Percentiles rank a stretch among this genome's conserved stretches.
Conservation (phyloP, 2,113 vertebrate species). For the Artemisiospiza belli region DNA sequence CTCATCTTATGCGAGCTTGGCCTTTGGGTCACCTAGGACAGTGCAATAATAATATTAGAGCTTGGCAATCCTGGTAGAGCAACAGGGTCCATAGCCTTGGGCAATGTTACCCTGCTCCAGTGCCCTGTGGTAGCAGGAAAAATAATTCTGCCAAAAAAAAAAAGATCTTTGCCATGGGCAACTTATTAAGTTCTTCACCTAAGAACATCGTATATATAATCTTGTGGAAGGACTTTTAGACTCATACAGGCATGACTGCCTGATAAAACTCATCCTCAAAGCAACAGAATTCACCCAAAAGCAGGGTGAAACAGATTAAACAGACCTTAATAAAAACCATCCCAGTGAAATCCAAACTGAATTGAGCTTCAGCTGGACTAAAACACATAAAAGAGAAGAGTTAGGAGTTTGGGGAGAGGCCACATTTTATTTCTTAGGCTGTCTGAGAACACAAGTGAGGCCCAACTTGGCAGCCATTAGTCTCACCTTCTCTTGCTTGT, state of each 20-base stretch:
- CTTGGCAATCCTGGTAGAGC: not conserved
- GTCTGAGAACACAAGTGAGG: not conserved
- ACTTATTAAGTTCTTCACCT: not conserved
- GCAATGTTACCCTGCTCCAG: not conserved
- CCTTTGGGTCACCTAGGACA: conserved; percentile 93
- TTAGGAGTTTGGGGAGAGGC: not conserved
- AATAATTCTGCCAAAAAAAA: not conserved
- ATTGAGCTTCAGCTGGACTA: not conserved
- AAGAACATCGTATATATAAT: not conserved
- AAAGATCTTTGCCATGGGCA: not conserved
- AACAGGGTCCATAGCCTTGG: not conserved
- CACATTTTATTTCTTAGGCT: not conserved
- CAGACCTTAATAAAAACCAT: not conserved
- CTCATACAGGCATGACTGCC: not conserved
- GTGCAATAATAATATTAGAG: not conserved
- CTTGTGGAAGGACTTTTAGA: not conserved
- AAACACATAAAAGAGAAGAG: not conserved
- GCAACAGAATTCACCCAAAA: not conserved
- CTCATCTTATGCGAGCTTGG: conserved; percentile 97
- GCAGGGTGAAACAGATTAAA: not conserved
- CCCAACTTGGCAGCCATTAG: not conserved
- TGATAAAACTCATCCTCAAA: not conserved
- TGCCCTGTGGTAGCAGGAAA: not conserved
- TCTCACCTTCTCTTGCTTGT: not conserved
- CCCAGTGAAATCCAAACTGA: not conserved